Evolutionary conservation across 2,113 vertebrate genomes (phyloP), one percentile per base, ranked within the genome.

Genomic region (Muntiacus muntjak): DNA sequence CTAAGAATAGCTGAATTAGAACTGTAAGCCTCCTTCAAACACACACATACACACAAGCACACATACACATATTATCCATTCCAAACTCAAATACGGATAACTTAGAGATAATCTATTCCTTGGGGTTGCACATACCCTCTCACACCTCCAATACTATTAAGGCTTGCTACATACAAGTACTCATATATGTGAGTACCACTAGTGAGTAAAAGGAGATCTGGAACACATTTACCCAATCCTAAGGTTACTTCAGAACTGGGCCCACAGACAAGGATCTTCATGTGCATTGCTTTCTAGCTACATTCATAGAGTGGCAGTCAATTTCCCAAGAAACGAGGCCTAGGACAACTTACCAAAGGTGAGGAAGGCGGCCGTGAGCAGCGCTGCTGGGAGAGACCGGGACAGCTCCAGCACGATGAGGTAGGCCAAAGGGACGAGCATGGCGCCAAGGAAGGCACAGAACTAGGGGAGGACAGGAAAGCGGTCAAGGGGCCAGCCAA

Each of bases 371-470:
- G 99, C 99, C 0, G 99, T 95, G 13, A 99, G 99, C 96, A 99
- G 97, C 40, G 99, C 99, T 92, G 99, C 99, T 1, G 98, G 97
- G 36, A 99, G 96, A 57, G 99, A 99, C 92, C 95, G 98, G 71
- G 99, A 99, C 94, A 99, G 97, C 93, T 99, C 99, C 98, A 99
- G 58, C 3, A 99, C 99, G 7, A 98, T 99, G 98, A 99, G 99
- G 98, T 99, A 99, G 97, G 99, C 99, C 55, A 99, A 99, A 16
- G 99, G 98, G 55, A 99, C 98, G 91, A 99, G 98, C 93, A 99
- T 99, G 83, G 99, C 99, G 36, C 99, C 99, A 11, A 99, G 98
- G 40, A 98, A 98, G 0, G 99, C 99, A 98, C 99, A 99, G 92
- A 99, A 99, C 99, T 99, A 96, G 11, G 21, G 93, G 14, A 78